Conservation (phyloP, 2,888 invertebrate genomes). For the Monopis laevigella region DNA sequence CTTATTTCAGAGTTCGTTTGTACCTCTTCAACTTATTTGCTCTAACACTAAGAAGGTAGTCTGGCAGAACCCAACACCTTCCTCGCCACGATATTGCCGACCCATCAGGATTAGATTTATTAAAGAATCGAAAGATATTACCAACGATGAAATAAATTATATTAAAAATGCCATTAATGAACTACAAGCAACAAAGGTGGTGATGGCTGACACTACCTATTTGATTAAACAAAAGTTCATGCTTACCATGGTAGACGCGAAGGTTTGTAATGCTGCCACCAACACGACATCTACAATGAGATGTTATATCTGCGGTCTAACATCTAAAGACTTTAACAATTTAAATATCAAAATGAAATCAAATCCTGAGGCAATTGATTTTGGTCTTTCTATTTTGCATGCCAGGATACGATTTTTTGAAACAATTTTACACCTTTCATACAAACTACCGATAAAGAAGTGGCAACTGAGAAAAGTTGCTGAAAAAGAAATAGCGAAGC, state of each 20-base stretch:
- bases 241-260: conserved; percentile 4
- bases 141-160: conserved; percentile 3
- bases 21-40: too few relatives aligned
- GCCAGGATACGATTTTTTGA: too few relatives aligned
- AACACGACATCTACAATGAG: conserved; percentile 15
- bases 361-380: conserved; percentile 3
- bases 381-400: too few relatives aligned
- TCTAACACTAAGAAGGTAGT: background rate
- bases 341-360: background rate
- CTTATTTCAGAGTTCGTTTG: background rate
- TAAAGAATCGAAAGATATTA: background rate
- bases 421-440: conserved; percentile 20
- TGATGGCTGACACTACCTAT: background rate
- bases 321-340: conserved; percentile 11
- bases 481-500: conserved; percentile 16
- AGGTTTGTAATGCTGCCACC: conserved; percentile 9
- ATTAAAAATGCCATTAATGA: background rate
- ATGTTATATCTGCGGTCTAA: conserved; percentile 12
- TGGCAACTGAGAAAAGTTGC: conserved; percentile 18
- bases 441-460: conserved; percentile 20
- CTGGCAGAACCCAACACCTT: conserved; percentile 5
- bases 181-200: background rate
- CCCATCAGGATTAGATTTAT: background rate
- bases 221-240: background rate
- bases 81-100: background rate